phyloP scores from a whole-genome alignment of 2,797 vertebrate genomes.

The Takifugu rubripes region DNA sequence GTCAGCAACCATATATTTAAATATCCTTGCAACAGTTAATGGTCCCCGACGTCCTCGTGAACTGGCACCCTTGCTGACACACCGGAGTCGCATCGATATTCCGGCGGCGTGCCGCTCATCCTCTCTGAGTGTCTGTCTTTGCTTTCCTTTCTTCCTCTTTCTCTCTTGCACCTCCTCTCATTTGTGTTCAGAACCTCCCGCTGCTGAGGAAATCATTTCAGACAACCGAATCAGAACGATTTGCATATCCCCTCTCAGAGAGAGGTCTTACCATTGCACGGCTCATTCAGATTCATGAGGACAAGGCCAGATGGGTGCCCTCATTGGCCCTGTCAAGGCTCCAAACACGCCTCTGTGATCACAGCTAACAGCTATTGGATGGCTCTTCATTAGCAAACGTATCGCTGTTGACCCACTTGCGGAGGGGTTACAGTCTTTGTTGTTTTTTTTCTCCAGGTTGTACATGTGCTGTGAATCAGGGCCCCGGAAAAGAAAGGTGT shows the following conservation, averaged over 20 bases:
- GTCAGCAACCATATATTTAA: slow-evolving; percentile 8
- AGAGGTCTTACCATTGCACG: slow-evolving; percentile 29
- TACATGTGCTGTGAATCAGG: slow-evolving; percentile 12
- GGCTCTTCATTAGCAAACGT: slow-evolving; percentile 43
- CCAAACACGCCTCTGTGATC: slow-evolving; percentile 55
- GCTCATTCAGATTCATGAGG: slow-evolving; percentile 58
- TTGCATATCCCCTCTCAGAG: slow-evolving; percentile 60
- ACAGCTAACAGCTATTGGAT: slow-evolving; percentile 46
- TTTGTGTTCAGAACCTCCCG: slow-evolving; percentile 33
- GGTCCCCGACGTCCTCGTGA: slow-evolving; percentile 19
- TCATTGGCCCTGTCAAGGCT: slow-evolving; percentile 53
- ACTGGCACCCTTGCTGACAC: slow-evolving; percentile 5
- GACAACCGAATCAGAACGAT: slow-evolving; percentile 47
- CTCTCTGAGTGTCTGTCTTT: slow-evolving; percentile 3
- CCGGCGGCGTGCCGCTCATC: slow-evolving; percentile 15
- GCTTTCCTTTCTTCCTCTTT: not conserved
- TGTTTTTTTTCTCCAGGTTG: slow-evolving; percentile 5
- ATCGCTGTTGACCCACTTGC: slow-evolving; percentile 39
- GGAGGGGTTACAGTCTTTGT: slow-evolving; percentile 18
- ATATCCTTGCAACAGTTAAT: slow-evolving; percentile 7
- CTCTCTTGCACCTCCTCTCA: slow-evolving; percentile 24
- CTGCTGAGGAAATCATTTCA: slow-evolving; percentile 45
- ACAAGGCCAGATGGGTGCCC: slow-evolving; percentile 37
- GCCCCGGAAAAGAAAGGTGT: not conserved
- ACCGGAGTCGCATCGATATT: slow-evolving; percentile 34